These are phyloP conservation scores for Epinephelus fuscoguttatus DNA, from an alignment of 2,113 vertebrate species.

Conservation along the genomic window DNA sequence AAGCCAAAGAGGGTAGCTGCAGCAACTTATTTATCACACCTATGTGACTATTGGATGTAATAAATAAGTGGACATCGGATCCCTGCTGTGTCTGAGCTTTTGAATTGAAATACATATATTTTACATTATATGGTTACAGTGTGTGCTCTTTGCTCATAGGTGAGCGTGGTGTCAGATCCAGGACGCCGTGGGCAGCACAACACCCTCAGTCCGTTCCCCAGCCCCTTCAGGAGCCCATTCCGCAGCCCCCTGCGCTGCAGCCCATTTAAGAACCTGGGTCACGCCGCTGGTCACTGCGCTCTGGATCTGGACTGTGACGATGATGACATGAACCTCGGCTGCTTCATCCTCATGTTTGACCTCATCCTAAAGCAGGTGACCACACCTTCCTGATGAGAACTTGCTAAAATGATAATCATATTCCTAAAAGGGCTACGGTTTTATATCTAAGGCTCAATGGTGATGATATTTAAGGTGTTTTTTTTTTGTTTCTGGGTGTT, in stretches of 20 bases:
- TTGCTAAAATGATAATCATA: background rate
- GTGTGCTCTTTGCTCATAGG: conserved; percentile 79
- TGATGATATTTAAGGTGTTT: background rate
- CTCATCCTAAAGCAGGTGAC: conserved; percentile 98
- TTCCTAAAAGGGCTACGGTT: background rate
- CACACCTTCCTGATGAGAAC: background rate
- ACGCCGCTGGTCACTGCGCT: conserved; percentile 88
- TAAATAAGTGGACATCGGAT: too few relatives aligned
- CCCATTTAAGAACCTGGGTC: conserved; percentile 96
- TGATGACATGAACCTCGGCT: conserved; percentile 98
- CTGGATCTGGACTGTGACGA: conserved; percentile 97
- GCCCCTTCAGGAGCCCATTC: conserved; percentile 97
- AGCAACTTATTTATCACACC: too few relatives aligned
- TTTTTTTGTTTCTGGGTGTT: background rate
- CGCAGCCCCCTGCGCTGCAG: conserved; percentile 92
- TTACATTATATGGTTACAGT: background rate
- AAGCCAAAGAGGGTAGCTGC: too few relatives aligned
- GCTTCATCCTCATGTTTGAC: conserved; percentile 99
- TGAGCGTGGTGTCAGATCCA: conserved; percentile 96
- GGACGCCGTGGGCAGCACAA: conserved; percentile 93
- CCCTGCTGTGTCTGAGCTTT: too few relatives aligned
- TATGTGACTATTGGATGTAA: too few relatives aligned
- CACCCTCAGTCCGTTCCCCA: conserved; percentile 95
- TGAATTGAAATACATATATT: conserved; percentile 17
- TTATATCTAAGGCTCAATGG: background rate